Base-by-base conservation (phyloP, 2,888 invertebrate species). In the Itoplectis maculator region DNA sequence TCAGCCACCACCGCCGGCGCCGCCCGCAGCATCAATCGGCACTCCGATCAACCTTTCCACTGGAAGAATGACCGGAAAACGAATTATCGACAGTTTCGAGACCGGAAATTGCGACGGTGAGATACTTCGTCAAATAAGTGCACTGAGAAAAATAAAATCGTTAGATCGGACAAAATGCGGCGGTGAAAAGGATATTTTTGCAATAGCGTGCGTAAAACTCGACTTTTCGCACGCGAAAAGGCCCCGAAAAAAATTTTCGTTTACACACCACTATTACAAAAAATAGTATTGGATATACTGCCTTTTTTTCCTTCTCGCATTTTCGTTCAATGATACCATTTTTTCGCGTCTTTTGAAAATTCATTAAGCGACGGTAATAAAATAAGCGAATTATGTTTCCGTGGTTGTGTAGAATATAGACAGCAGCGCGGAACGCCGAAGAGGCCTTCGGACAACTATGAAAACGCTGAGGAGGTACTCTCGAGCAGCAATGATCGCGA, bases 1-100 rank as follows among this genome's bases (percentile, higher is more conserved):
- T 15, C 18, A 68, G 0, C 49, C 59, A 0, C 66, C 42, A 9
- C 49, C n/a, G n/a, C n/a, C n/a, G n/a, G n/a, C n/a, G n/a, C n/a
- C n/a, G n/a, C n/a, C 70, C 6, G 61, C 51, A 18, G 40, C 59
- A 5, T n/a, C 74, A 0, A 93, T 86, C 93, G 94, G 87, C 69
- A 72, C 80, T 92, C 93, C 59, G 89, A 29, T 80, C 42, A 76
- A 82, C 49, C 18, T 72, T 6, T 47, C 78, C 2, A 86, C 15
- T 42, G 79, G 75, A 40, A 68, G 91, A 81, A 87, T 92, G 92
- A 78, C 93, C 93, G 87, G 63, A 18, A 85, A 84, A 40, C 80
- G 94, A 68, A 94, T 83, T 88, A 94, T 77, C 93, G 95, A 61
- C 91, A 94, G 89, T 86, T 95, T 86, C 20, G 92, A 92, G 63